Evolutionary conservation across 2,113 vertebrate genomes (phyloP), one percentile per base, ranked within the genome.

Genomic region (Oryzias woworae): DNA sequence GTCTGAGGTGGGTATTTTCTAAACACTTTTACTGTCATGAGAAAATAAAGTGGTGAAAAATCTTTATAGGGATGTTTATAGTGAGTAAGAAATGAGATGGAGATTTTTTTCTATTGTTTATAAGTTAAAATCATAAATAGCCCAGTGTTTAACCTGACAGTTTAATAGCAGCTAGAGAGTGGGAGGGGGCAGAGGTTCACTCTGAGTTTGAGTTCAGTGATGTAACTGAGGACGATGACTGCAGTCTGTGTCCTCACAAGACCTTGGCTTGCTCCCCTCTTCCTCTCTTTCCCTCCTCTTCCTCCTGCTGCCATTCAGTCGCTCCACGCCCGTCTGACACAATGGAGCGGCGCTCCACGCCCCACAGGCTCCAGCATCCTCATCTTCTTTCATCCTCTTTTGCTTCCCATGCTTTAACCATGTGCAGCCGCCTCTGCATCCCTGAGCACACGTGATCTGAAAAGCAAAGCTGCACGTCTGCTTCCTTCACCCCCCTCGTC

Each of bases 171-270:
- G 55, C 47, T 55, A 59, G 57, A 70, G 69, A 60, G 55, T 62
- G 56, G 63, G 28, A 42, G 53, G n/a, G n/a, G 36, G 16, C 48
- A 10, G 73, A 31, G 75, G 73, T 83, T 85, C 80, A 82, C 62
- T 58, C 76, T 20, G 69, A 66, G 78, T 80, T 75, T 80, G 76
- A 78, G 71, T 73, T 71, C 55, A 23, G 76, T 87, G 85, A 85
- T 84, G 82, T 85, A 86, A 87, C 78, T 18, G 53, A 70, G 61
- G 74, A 81, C 50, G 59, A 78, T 73, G 78, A 76, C 84, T 70
- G 77, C 81, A 87, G 82, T 89, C 82, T 77, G 52, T 89, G 79
- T 91, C 89, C 90, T 91, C 78, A 84, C 52, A 90, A 72, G 84
- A 86, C 89, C 91, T 81, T 72, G 16, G 2, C 71, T 70, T 53